Base-by-base conservation (phyloP, 2,797 vertebrate genomes). In the Silurus lanzhouensis region DNA sequence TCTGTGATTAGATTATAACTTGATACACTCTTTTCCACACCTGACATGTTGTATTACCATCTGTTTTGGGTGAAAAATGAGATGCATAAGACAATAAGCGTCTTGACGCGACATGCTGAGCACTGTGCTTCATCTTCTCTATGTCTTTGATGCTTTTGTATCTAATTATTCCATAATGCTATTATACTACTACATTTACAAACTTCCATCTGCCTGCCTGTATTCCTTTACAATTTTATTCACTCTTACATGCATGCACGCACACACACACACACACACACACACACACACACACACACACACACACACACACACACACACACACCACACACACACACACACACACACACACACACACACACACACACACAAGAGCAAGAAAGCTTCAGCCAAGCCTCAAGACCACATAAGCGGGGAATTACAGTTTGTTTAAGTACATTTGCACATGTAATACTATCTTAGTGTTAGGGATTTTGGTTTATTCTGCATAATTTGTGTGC, bases 1-100 rank as follows among this genome's bases (percentile, higher is more conserved):
- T 89, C 88, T 89, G 87, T 93, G 93, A 95, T 94, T 93, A 91
- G 92, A 93, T 94, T 90, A 93, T 90, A 87, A 94, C 88, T 87
- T 87, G 88, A 91, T 90, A 88, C 79, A 86, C 85, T 89, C 87
- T 88, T 66, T 89, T 91, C 91, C 89, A 87, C 89, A 84, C 70
- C 88, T 90, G 88, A 76, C 84, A 87, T 91, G 81, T 91, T 89
- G 87, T 81, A 86, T 93, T 93, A 90, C 91, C 87, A 87, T 91
- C 83, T 88, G 90, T 89, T 88, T 83, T 81, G 77, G 63, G 86
- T 87, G 75, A 83, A 91, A 86, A 86, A 80, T 76, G 87, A 91
- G 91, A 89, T 82, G 22, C 14, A 89, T 85, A 63, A 83, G 75
- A 66, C 77, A 81, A 74, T 70, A 67, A 22, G 84, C 55, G 63